Percentiles rank a stretch among this genome's conserved stretches.
Evolutionary conservation across 1,140 invertebrate genomes (phyloP).

Genomic region (Psix sp.): DNA sequence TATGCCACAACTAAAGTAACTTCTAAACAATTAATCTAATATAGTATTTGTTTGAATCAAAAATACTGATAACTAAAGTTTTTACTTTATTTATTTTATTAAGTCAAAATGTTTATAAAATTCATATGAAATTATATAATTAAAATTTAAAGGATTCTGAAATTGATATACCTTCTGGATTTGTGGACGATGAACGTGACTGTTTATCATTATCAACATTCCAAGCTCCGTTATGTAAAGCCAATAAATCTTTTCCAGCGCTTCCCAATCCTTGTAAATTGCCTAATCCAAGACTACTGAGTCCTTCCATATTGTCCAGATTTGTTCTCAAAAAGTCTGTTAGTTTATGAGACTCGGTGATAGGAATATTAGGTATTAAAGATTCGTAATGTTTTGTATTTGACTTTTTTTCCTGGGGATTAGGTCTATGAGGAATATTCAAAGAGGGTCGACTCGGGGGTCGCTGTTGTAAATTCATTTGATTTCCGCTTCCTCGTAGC

Average conservation of each 20-base stretch:
- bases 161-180: constrained; percentile 73
- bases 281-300: constrained; percentile 73
- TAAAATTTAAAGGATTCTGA: too few species aligned
- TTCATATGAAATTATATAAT: too few species aligned
- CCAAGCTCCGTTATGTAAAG: constrained; percentile 84
- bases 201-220: constrained; percentile 70
- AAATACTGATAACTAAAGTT: not conserved
- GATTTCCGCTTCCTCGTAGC: constrained; percentile 67
- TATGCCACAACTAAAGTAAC: too few species aligned
- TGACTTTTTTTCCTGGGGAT: constrained; percentile 70
- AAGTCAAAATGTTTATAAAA: not conserved
- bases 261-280: constrained; percentile 70
- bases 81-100: too few species aligned
- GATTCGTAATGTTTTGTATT: constrained; percentile 72
- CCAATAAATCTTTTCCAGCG: constrained; percentile 83
- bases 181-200: constrained; percentile 66
- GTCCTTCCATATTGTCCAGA: constrained; percentile 83
- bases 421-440: constrained; percentile 74
- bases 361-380: constrained; percentile 70
- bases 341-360: constrained; percentile 78
- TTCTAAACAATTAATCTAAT: too few species aligned
- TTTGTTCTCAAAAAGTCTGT: constrained; percentile 81
- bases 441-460: constrained; percentile 74
- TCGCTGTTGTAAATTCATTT: constrained; percentile 73
- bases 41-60: not conserved